phyloP scores from a whole-genome alignment of 2,797 vertebrate species.

The Phalanger gymnotis region DNA sequence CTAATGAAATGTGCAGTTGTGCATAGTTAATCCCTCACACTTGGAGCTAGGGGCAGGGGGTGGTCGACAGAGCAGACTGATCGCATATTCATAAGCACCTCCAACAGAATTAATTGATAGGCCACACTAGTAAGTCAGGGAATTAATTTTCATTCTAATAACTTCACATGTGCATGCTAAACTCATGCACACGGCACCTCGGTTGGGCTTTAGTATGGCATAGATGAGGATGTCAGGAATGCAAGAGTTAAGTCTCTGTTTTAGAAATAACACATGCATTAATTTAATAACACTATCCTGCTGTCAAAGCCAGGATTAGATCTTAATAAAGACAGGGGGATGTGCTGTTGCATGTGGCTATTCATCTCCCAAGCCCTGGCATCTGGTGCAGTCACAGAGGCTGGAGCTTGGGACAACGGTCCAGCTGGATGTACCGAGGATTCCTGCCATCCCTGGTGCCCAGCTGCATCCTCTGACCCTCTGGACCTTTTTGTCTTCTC shows the following conservation, averaged over 20 bases:
- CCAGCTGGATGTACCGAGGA: conserved; percentile 19
- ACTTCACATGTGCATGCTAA: conserved; percentile 74
- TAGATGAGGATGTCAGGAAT: conserved; percentile 66
- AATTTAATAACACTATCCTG: conserved; percentile 78
- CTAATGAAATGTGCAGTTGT: background rate
- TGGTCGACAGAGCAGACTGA: conserved; percentile 67
- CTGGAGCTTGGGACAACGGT: conserved; percentile 61
- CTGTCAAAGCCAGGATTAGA: conserved; percentile 76
- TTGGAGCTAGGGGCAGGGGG: conserved; percentile 40
- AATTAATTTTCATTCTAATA: conserved; percentile 84
- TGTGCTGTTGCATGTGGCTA: conserved; percentile 74
- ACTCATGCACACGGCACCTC: conserved; percentile 68
- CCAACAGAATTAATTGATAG: conserved; percentile 85
- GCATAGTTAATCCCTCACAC: conserved; percentile 24
- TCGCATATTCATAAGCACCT: conserved; percentile 85
- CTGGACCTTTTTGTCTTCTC: conserved; percentile 84
- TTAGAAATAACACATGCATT: conserved; percentile 62
- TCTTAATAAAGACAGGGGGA: conserved; percentile 79
- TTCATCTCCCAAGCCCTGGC: conserved; percentile 74
- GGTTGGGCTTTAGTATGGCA: conserved; percentile 73
- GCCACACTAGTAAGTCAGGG: conserved; percentile 83
- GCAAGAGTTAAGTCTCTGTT: conserved; percentile 77
- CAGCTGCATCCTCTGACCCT: conserved; percentile 68
- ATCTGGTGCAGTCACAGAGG: conserved; percentile 70
- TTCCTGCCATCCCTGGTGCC: conserved; percentile 19